Base-by-base conservation (phyloP, 2,113 vertebrate genomes). In the Phylloscopus trochilus region DNA sequence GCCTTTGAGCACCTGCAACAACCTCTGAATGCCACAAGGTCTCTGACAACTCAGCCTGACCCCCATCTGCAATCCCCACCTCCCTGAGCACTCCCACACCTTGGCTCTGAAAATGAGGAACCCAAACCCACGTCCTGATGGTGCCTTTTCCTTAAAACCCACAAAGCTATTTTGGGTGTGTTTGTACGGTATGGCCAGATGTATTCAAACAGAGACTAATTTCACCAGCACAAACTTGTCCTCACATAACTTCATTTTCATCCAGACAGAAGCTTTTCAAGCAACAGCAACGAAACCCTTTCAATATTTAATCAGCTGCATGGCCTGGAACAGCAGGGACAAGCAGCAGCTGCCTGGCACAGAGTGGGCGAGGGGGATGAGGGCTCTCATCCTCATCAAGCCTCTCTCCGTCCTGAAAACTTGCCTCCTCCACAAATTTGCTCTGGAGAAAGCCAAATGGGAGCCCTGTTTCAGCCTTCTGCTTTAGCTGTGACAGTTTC, bases 291-390 rank as follows among this genome's bases (percentile, higher is more conserved):
- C 6, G 33, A 85, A 94, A 72, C 31, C 30, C 39, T 93, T 85
- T 96, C 88, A 97, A 96, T 96, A 94, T 94, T 97, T 96, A 87
- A 96, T 96, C 96, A 96, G 92, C 92, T 92, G 94, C 53, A 0
- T 27, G 86, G 83, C 84, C 77, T 69, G 83, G 76, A 93, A 89
- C 26, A 73, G 77, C 10, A 0, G 37, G 62, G 35, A 73, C 77
- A 1, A 35, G 77, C 88, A 89, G 87, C 90, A 92, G 86, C 86
- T 84, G 95, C 79, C 69, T 82, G 68, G 85, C 2, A 3, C 44
- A 28, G 66, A 46, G 81, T 0, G 0, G 60, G 20, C 0, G 0
- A 49, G 28, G 46, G 18, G 37, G 11, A 23, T 30, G 64, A 67
- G 23, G 1, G 4, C 56, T 94, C 27, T 59, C 9, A 9, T 52